phyloP scores from a whole-genome alignment of 2,113 vertebrate genomes.

The Phoenicopterus ruber region DNA sequence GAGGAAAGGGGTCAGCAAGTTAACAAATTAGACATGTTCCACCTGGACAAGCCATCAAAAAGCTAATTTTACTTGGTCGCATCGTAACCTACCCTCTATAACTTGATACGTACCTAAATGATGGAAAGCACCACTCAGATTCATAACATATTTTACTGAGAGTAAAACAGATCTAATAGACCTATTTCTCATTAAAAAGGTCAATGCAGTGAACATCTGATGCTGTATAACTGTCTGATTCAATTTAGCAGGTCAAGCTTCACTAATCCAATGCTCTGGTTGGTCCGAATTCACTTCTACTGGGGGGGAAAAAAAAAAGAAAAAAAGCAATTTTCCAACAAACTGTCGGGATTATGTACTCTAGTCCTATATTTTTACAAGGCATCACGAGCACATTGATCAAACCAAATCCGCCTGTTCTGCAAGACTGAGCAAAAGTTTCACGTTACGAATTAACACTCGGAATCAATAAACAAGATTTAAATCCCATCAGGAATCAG shows the following conservation, averaged over 20 bases:
- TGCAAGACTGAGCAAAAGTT: background rate
- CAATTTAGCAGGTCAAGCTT: conserved; percentile 70
- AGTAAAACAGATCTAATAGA: conserved; percentile 61
- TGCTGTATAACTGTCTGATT: conserved; percentile 58
- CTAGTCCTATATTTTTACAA: background rate
- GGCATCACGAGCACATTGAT: background rate
- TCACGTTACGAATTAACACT: background rate
- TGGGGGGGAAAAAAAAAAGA: background rate
- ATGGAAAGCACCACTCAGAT: conserved; percentile 42
- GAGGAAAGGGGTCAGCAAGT: conserved; percentile 42
- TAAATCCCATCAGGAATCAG: background rate
- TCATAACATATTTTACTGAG: conserved; percentile 52
- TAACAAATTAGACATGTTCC: conserved; percentile 58
- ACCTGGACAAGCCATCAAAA: conserved; percentile 42
- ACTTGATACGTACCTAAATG: conserved; percentile 20
- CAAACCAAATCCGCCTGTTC: background rate
- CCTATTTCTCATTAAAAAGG: conserved; percentile 74
- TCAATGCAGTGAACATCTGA: conserved; percentile 56
- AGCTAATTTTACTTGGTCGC: conserved; percentile 41
- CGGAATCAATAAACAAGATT: background rate
- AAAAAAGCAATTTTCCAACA: background rate
- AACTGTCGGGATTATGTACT: background rate
- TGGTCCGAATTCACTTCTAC: conserved; percentile 41
- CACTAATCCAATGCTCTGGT: conserved; percentile 53
- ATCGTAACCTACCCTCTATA: background rate